phyloP scores from a whole-genome alignment of 2,797 vertebrate species.

The Acanthurus leucopareius region DNA sequence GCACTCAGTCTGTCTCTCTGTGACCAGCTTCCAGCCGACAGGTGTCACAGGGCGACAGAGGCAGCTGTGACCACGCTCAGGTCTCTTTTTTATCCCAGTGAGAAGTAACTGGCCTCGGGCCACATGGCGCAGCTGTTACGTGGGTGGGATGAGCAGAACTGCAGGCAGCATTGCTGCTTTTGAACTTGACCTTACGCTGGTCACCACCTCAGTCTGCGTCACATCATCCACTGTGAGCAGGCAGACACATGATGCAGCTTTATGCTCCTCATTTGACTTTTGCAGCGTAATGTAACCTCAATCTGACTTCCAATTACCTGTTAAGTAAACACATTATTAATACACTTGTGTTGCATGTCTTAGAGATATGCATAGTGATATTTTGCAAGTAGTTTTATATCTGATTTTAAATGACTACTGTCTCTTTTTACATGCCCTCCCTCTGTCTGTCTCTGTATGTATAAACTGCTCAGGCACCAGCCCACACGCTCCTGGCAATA shows the following conservation, averaged over 20 bases:
- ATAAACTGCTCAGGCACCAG: constrained; percentile 91
- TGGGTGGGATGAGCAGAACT: constrained; percentile 59
- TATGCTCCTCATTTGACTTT: constrained; percentile 18
- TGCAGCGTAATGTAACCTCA: neutral
- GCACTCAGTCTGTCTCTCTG: constrained; percentile 19
- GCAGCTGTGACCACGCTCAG: constrained; percentile 66
- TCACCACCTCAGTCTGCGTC: constrained; percentile 43
- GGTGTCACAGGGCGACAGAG: constrained; percentile 49
- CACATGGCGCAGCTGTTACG: constrained; percentile 66
- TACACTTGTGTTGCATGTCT: neutral
- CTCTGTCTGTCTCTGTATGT: constrained; percentile 46
- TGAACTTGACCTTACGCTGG: constrained; percentile 59
- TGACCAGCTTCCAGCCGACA: constrained; percentile 60
- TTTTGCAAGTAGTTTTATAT: neutral
- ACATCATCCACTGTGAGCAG: constrained; percentile 28
- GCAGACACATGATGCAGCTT: constrained; percentile 8
- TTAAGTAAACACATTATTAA: constrained; percentile 3
- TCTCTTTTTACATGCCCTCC: constrained; percentile 28
- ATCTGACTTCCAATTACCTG: neutral
- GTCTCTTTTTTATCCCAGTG: constrained; percentile 55
- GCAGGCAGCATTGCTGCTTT: constrained; percentile 45
- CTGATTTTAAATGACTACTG: constrained; percentile 12
- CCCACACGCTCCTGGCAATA: constrained; percentile 95
- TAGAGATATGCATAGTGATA: neutral
- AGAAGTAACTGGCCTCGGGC: constrained; percentile 65